Evolutionary conservation across 2,888 invertebrate species (phyloP).

Genomic region (Agrilus mali): DNA sequence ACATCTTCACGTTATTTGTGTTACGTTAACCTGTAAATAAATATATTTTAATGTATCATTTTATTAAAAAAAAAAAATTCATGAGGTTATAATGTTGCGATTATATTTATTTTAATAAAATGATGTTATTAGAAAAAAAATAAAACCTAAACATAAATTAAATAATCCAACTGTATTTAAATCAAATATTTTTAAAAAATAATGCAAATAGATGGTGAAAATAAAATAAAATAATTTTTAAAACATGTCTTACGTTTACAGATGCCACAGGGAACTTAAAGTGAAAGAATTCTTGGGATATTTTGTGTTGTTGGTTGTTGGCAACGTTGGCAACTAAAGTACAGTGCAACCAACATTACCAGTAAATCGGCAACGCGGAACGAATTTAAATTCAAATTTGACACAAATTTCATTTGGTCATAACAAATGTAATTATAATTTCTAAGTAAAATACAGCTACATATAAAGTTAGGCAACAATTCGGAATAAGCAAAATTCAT

Average conservation of each 20-base stretch:
- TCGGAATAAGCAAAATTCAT: no score
- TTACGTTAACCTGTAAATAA: constrained; percentile 52
- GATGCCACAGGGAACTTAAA: constrained; percentile 61
- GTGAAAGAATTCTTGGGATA: no score
- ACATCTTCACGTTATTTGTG: constrained; percentile 79
- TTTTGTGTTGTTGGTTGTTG: no score
- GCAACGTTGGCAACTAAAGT: no score
- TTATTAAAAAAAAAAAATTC: neutral
- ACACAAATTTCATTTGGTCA: constrained; percentile 14
- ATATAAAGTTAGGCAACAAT: no score
- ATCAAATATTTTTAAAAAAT: neutral
- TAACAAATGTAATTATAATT: neutral
- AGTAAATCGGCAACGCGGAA: no score
- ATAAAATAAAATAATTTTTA: constrained; percentile 10
- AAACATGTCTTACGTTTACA: constrained; percentile 51
- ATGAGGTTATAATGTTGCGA: neutral
- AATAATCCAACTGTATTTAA: neutral
- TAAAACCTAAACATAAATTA: neutral
- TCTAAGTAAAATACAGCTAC: no score
- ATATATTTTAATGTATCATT: constrained; percentile 3
- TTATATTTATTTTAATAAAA: constrained; percentile 1
- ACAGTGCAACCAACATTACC: no score
- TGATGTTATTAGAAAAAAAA: constrained; percentile 18
- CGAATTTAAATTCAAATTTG: no score
- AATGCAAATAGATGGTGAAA: neutral